Base-by-base conservation (phyloP, 2,797 vertebrate genomes). In the Petrocephalus schoutedeni region DNA sequence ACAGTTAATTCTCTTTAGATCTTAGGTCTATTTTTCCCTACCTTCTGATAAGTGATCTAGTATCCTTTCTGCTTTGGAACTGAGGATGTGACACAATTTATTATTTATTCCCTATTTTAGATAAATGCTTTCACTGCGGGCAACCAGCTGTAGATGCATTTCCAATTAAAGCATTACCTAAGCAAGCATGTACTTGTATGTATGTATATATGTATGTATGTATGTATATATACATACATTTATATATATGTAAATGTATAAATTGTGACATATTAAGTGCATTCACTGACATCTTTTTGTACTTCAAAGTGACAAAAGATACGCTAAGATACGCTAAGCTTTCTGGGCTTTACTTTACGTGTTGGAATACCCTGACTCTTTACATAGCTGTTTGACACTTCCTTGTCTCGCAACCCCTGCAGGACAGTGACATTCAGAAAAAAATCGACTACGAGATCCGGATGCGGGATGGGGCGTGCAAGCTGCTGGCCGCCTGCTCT, bases 371-470 rank as follows among this genome's bases (percentile, higher is more conserved):
- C 28, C 2, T 9, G 4, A 36, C 6, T 64, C 53, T 86, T 28
- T 3, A 21, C 56, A 2, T 36, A 10, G 10, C 2, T 0, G 21
- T 54, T 53, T 7, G 49, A 67, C 23, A 3, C 10, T 10, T 6
- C 58, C 16, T 19, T 71, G 16, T 21, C 19, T 16, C 10, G 56
- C 87, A 71, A 71, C 23, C 83, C 54, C 87, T 87, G 2, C 93
- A 99, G 98, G 98, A 98, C 95, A 97, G 97, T 0, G 97, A 98
- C 92, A 94, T 98, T 91, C 97, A 98, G 94, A 97, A 97, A 92
- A 97, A 97, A 91, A 96, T 99, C 0, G 98, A 99, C 93, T 96
- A 97, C 88, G 98, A 99, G 95, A 97, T 99, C 92, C 95, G 98
- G 41, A 97, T 98, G 96, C 96, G 97, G 0, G 98, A 98, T 9